Evolutionary conservation across 92 coral and sea anemone genomes (phyloP).

Genomic region (Hydrozoanthus gracilis): DNA sequence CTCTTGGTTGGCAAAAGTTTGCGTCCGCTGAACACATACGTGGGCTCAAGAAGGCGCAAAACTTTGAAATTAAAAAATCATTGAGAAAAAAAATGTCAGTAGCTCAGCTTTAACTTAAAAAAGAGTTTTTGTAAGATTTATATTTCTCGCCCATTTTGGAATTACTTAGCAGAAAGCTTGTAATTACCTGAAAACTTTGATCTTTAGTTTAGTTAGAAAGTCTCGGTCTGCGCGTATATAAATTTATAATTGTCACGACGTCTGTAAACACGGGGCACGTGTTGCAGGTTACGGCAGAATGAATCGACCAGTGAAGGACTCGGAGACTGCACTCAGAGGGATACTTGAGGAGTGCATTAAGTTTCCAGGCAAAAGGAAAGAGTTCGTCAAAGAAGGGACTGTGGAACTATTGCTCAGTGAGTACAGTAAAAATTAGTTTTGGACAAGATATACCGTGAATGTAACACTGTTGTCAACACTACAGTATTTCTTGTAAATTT

Average conservation of each 20-base stretch:
- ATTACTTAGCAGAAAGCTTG: too few species aligned
- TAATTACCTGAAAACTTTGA: too few species aligned
- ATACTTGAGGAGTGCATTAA: conserved; percentile 68
- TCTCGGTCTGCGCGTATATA: too few species aligned
- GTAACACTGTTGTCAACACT: too few species aligned
- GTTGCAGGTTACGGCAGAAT: conserved; percentile 1
- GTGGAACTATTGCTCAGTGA: conserved; percentile 79
- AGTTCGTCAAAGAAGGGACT: conserved; percentile 80
- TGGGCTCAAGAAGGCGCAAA: conserved; percentile 9
- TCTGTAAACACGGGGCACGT: conserved; percentile 25
- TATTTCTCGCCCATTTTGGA: background rate
- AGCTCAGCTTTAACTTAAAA: background rate
- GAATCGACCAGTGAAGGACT: conserved; percentile 38
- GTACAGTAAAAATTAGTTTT: background rate
- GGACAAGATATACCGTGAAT: background rate
- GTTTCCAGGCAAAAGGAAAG: conserved; percentile 63
- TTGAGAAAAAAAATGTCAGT: too few species aligned
- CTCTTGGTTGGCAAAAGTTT: background rate
- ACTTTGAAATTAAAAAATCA: background rate
- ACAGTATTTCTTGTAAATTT: too few species aligned
- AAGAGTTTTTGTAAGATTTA: background rate
- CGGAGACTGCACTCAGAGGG: conserved; percentile 52
- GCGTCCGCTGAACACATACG: background rate
- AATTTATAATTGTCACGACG: too few species aligned
- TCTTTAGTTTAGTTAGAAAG: too few species aligned